A percentile compares a stretch with the other conserved stretches of the same genome.
These are phyloP conservation scores for Cladorhizidae sp. DNA, from an alignment of 37 sponge, comb jelly and placozoan genomes.

Conservation along the genomic window DNA sequence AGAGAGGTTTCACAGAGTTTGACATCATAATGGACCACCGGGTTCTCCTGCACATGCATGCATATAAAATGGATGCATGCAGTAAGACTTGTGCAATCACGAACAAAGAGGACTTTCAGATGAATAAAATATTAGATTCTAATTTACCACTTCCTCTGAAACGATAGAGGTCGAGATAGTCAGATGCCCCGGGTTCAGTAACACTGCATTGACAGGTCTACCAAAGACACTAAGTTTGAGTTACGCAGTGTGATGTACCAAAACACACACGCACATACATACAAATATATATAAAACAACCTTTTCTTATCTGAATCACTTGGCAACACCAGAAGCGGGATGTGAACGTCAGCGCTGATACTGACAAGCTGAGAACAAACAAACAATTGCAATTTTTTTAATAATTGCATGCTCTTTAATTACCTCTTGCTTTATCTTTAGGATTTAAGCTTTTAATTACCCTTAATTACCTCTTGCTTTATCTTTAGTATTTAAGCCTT, in stretches of 20 bases:
- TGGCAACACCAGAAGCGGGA: neutral
- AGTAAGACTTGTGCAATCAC: neutral
- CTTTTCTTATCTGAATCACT: neutral
- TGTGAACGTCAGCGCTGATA: neutral
- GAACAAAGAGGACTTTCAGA: neutral
- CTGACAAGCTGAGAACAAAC: neutral
- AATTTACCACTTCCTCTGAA: neutral
- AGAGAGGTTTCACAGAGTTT: neutral
- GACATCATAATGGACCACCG: neutral
- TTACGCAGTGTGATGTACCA: too few species aligned
- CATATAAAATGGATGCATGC: neutral
- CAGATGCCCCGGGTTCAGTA: neutral
- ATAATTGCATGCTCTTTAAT: too few species aligned
- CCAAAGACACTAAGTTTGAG: too few species aligned
- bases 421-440: constrained; percentile 5
- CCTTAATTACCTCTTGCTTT: neutral
- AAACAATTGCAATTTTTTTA: neutral
- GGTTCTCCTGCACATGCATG: neutral
- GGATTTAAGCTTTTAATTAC: too few species aligned
- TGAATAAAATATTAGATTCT: neutral
- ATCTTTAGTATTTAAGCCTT: too few species aligned
- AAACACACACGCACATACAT: neutral
- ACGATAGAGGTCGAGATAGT: neutral
- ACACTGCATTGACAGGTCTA: neutral
- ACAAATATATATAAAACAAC: neutral